These are phyloP conservation scores for Xenotilapia flavipinnis DNA, from an alignment of 2,113 vertebrate species.

Conservation along the genomic window DNA sequence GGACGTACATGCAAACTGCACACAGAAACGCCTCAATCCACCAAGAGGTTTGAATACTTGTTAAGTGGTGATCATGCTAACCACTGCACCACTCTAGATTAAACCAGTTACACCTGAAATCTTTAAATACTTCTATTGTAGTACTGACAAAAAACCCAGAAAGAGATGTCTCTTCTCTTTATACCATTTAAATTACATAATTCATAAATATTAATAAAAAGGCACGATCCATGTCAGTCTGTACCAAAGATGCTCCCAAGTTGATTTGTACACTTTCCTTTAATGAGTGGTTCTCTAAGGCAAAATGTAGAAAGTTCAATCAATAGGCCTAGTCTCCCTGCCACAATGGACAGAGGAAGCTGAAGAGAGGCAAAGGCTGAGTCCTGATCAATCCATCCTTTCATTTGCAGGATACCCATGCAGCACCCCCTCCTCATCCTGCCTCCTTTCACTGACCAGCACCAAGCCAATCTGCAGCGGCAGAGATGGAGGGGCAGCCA, in stretches of 20 bases:
- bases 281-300: conserved; percentile 15
- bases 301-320: conserved; percentile 52
- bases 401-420: conserved; percentile 65
- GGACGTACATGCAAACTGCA: neutral
- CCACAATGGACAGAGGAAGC: conserved; percentile 74
- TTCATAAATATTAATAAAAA: neutral
- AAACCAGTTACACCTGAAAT: neutral
- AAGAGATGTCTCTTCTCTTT: neutral
- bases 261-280: conserved; percentile 40
- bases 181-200: neutral
- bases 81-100: neutral
- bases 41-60: neutral
- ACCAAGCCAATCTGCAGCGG: conserved; percentile 51
- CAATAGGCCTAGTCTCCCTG: conserved; percentile 69
- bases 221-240: neutral
- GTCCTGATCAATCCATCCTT: conserved; percentile 71
- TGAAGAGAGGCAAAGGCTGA: conserved; percentile 57
- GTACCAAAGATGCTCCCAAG: conserved; percentile 5
- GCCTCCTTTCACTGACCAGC: conserved; percentile 38
- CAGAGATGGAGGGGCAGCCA: conserved; percentile 32
- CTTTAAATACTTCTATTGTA: neutral
- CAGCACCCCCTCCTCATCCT: neutral
- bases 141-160: fast-evolving
- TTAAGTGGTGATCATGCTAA: neutral
- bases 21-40: neutral